A percentile compares a stretch with the other conserved stretches of the same genome.
These are phyloP conservation scores for Mobula hypostoma DNA, from an alignment of 2,113 vertebrate species.

Conservation along the genomic window DNA sequence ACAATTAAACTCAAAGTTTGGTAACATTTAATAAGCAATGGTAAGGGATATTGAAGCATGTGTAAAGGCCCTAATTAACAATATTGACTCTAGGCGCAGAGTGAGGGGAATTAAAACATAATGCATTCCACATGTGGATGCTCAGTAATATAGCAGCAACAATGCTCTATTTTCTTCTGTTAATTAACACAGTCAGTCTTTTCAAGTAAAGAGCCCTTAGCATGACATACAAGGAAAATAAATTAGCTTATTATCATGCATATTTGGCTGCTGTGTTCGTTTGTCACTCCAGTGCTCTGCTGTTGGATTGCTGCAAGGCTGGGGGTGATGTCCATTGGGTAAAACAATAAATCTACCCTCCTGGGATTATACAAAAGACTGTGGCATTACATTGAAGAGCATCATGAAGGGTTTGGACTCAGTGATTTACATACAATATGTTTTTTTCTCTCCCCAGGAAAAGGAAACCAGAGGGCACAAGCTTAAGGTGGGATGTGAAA, in stretches of 20 bases:
- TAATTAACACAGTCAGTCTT: not conserved
- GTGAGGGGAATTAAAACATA: not conserved
- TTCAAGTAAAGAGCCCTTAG: not conserved
- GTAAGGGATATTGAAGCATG: not conserved
- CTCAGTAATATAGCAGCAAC: not conserved
- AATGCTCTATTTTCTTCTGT: not conserved
- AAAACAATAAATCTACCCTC: not conserved
- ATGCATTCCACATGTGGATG: not conserved
- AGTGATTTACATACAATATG: no score
- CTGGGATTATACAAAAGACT: not conserved
- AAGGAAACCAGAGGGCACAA: no score
- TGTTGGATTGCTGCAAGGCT: not conserved
- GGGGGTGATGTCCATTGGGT: not conserved
- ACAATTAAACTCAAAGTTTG: not conserved
- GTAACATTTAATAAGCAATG: conserved; percentile 14
- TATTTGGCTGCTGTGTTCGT: not conserved
- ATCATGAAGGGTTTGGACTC: no score
- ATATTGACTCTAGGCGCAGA: not conserved
- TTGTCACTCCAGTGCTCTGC: not conserved
- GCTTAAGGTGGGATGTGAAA: no score
- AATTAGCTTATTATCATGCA: not conserved
- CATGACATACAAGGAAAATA: not conserved
- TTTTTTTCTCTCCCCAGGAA: no score
- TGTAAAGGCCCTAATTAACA: not conserved
- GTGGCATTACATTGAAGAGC: no score